A percentile compares a stretch with the other conserved stretches of the same genome.
Conservation (phyloP, 2,797 vertebrate species). For the Staurois parvus region DNA sequence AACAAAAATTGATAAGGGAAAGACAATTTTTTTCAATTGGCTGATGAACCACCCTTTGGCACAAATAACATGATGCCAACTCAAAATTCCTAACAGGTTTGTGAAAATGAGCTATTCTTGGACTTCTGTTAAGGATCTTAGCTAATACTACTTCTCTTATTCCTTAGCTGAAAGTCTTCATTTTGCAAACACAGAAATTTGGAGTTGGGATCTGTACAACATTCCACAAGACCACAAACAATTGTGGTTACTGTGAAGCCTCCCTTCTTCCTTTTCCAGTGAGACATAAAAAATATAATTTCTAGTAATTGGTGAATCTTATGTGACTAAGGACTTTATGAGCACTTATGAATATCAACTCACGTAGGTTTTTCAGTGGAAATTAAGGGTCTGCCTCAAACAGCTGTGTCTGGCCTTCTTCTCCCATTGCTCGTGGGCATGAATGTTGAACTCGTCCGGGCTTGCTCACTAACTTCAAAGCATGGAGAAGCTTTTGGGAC, state of each 20-base stretch:
- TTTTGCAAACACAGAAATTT: conserved; percentile 1
- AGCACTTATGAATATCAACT: conserved; percentile 41
- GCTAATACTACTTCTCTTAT: neutral
- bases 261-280: conserved; percentile 10
- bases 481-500: conserved; percentile 21
- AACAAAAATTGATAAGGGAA: no score
- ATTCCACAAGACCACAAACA: conserved; percentile 14
- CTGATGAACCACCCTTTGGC: no score
- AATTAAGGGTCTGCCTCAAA: conserved; percentile 55
- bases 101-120: neutral
- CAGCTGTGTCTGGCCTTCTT: conserved; percentile 52
- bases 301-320: conserved; percentile 35
- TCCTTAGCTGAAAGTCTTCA: neutral
- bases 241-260: conserved; percentile 27
- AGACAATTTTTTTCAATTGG: no score
- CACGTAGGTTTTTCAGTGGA: conserved; percentile 32
- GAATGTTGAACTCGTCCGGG: conserved; percentile 37
- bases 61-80: no score
- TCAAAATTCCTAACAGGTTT: no score
- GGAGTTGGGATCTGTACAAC: neutral
- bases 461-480: conserved; percentile 60
- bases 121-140: neutral
- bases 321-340: conserved; percentile 55
- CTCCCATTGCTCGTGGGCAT: conserved; percentile 53
- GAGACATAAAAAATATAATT: conserved; percentile 14